These are phyloP conservation scores for Physocephala rufipes DNA, from an alignment of 2,888 invertebrate species.

Conservation along the genomic window DNA sequence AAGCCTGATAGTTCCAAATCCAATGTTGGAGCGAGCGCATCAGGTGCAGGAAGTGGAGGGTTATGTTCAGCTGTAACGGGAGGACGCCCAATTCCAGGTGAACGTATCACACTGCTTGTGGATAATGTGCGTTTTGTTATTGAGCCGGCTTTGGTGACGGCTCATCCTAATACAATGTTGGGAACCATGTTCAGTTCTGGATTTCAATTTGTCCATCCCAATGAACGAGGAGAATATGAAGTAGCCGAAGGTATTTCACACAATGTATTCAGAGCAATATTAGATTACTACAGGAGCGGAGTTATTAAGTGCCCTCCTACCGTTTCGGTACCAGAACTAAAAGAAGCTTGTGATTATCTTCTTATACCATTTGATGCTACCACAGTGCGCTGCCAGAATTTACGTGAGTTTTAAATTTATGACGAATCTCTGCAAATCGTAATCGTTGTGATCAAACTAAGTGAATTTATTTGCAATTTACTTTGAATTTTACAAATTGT, in stretches of 20 bases:
- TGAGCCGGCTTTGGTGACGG: constrained; percentile 90
- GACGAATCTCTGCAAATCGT: too few relatives aligned
- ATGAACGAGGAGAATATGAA: constrained; percentile 96
- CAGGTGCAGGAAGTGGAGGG: not conserved
- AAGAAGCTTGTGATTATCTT: constrained; percentile 98
- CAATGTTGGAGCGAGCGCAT: not conserved
- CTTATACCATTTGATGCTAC: constrained; percentile 97
- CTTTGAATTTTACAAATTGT: constrained; percentile 5
- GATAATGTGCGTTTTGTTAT: constrained; percentile 95
- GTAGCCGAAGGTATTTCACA: constrained; percentile 97
- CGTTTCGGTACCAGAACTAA: constrained; percentile 93
- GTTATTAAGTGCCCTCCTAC: constrained; percentile 94
- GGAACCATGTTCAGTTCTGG: constrained; percentile 98
- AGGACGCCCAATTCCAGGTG: constrained; percentile 61
- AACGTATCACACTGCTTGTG: constrained; percentile 91
- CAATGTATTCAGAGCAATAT: constrained; percentile 91
- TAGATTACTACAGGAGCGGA: constrained; percentile 94
- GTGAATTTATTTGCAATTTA: not conserved
- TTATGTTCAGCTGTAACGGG: not conserved
- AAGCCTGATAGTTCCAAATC: constrained; percentile 48
- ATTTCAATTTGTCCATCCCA: constrained; percentile 90
- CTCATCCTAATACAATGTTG: constrained; percentile 98
- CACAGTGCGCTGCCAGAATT: constrained; percentile 95
- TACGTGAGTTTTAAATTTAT: constrained; percentile 73
- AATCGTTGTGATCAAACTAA: not conserved